These are phyloP conservation scores for Troilus luridus DNA, from an alignment of 2,888 invertebrate species.

Conservation along the genomic window DNA sequence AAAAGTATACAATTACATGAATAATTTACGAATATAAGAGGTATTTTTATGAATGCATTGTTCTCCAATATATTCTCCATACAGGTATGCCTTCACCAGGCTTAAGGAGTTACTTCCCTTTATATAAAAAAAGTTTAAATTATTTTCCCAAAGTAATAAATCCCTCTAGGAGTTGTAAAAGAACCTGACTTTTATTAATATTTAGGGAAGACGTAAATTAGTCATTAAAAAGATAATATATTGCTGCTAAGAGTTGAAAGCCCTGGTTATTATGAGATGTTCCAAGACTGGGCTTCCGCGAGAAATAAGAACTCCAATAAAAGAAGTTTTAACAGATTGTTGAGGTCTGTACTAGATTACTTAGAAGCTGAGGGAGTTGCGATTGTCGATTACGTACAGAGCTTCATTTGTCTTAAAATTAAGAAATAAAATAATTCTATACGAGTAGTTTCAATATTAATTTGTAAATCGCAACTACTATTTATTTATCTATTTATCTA, in stretches of 20 bases:
- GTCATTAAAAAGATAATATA: slow-evolving; percentile 5
- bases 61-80: not conserved
- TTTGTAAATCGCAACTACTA: too few species aligned
- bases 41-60: not conserved
- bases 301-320: not conserved
- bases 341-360: not conserved
- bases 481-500: too few species aligned
- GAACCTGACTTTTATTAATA: not conserved
- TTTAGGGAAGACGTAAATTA: slow-evolving; percentile 2
- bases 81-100: not conserved
- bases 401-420: not conserved
- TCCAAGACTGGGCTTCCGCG: not conserved
- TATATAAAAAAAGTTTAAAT: not conserved
- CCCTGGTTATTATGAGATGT: not conserved
- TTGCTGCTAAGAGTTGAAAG: not conserved
- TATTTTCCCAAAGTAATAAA: not conserved
- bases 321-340: not conserved
- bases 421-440: too few species aligned
- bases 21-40: too few species aligned
- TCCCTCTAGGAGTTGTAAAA: not conserved
- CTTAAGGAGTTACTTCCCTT: not conserved
- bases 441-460: too few species aligned
- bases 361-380: not conserved
- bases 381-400: not conserved
- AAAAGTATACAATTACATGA: too few species aligned